Percentiles rank a stretch among this genome's conserved stretches.
phyloP scores from a whole-genome alignment of 2,888 invertebrate species.

The Cerceris ruficornis region DNA sequence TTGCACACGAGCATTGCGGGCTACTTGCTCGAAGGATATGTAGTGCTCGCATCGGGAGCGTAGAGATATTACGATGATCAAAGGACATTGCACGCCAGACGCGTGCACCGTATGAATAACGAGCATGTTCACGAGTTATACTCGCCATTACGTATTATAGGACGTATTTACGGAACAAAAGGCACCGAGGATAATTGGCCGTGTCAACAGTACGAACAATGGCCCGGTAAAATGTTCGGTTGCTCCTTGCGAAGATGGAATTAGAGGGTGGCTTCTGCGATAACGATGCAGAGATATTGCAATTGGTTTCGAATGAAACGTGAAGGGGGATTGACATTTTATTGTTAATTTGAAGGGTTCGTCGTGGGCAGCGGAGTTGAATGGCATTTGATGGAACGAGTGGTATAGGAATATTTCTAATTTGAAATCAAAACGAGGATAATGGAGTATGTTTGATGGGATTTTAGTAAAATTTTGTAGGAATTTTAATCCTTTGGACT shows the following conservation, averaged over 20 bases:
- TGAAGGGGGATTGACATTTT: not conserved
- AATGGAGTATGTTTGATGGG: too few species aligned
- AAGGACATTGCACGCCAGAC: constrained; percentile 21
- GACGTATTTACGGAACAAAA: constrained; percentile 22
- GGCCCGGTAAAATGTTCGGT: not conserved
- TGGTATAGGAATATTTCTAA: too few species aligned
- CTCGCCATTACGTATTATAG: constrained; percentile 6
- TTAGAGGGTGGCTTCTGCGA: not conserved
- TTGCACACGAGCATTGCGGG: constrained; percentile 15
- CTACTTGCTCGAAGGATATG: constrained; percentile 26
- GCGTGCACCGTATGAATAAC: constrained; percentile 4
- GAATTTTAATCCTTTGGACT: too few species aligned
- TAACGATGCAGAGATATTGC: not conserved
- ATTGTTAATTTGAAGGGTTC: not conserved
- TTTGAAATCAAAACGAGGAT: too few species aligned
- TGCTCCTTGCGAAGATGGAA: not conserved
- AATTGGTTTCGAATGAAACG: not conserved
- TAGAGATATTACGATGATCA: constrained; percentile 39
- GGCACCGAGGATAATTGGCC: constrained; percentile 19
- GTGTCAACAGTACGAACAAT: constrained; percentile 16
- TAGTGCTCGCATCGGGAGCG: not conserved
- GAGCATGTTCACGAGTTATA: not conserved
- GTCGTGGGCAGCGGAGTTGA: not conserved
- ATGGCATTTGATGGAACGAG: too few species aligned
- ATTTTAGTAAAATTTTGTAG: too few species aligned